A percentile compares a stretch with the other conserved stretches of the same genome.
Conservation (phyloP, 2,888 invertebrate genomes). For the Drosophila koepferae region DNA sequence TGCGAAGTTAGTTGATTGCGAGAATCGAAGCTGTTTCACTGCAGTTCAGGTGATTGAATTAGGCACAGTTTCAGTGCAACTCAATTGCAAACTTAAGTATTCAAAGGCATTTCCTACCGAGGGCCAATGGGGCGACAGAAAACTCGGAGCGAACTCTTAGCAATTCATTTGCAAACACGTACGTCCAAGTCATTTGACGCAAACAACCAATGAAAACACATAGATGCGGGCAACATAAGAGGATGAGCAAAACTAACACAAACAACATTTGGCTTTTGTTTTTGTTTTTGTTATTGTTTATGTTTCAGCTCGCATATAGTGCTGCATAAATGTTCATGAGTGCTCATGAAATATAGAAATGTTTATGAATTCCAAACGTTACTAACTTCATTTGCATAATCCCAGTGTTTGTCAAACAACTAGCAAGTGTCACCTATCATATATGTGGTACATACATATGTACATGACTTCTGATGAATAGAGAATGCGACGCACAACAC, state of each 20-base stretch:
- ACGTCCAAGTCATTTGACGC: conserved; percentile 17
- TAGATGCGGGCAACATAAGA: conserved; percentile 3
- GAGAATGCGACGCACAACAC: conserved; percentile 12
- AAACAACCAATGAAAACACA: conserved; percentile 53
- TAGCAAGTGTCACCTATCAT: conserved; percentile 61
- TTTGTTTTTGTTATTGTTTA: conserved; percentile 48
- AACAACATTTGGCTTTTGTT: conserved; percentile 19
- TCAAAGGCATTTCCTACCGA: neutral
- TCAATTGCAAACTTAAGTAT: conserved; percentile 6
- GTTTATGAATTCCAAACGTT: conserved; percentile 69
- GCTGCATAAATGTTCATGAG: conserved; percentile 60
- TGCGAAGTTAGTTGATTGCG: conserved; percentile 72
- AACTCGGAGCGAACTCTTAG: conserved; percentile 58
- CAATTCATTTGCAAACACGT: conserved; percentile 54
- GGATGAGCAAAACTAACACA: conserved; percentile 14
- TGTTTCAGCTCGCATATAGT: conserved; percentile 15
- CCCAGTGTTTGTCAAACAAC: conserved; percentile 54
- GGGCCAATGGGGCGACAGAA: conserved; percentile 35
- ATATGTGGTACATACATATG: conserved; percentile 30
- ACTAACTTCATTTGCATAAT: conserved; percentile 68
- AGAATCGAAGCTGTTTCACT: conserved; percentile 43
- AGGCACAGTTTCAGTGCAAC: conserved; percentile 20
- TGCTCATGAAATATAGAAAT: conserved; percentile 68
- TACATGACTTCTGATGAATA: conserved; percentile 42
- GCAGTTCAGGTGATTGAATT: conserved; percentile 35